Conservation (phyloP, 2,113 vertebrate genomes). For the Pontoporia blainvillei region DNA sequence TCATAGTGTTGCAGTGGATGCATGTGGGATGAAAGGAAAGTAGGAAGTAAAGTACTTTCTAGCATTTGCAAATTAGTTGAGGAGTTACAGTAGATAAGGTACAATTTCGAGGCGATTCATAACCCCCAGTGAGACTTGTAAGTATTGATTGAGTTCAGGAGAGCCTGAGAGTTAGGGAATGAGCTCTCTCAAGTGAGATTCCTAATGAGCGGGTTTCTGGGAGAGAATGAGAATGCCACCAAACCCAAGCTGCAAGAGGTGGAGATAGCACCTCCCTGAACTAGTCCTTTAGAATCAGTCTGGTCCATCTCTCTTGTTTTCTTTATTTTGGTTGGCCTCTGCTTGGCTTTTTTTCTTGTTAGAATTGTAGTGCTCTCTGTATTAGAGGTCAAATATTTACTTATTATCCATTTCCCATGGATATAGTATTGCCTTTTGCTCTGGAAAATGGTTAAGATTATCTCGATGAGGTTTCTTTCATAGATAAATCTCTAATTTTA, state of each 20-base stretch:
- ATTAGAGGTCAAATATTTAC: neutral
- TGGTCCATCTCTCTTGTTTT: neutral
- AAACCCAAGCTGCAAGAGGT: accelerated
- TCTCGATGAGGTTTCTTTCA: neutral
- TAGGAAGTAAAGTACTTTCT: neutral
- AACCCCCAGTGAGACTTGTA: neutral
- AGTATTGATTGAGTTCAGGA: neutral
- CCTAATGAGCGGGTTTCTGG: neutral
- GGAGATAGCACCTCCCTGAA: accelerated
- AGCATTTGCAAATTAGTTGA: neutral
- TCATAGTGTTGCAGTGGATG: neutral
- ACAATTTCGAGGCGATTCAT: neutral
- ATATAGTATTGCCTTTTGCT: neutral
- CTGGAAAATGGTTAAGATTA: neutral
- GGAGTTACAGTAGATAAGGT: neutral
- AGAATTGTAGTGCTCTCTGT: neutral
- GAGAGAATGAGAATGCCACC: neutral
- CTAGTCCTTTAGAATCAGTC: neutral
- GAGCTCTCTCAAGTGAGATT: neutral
- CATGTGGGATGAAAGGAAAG: neutral
- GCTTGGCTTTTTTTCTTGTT: neutral
- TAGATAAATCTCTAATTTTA: neutral
- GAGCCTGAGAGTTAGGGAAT: neutral
- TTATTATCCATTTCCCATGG: neutral
- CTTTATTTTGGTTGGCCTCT: neutral